Evolutionary conservation across 2,888 invertebrate genomes (phyloP).

Genomic region (Hypsopygia costalis): DNA sequence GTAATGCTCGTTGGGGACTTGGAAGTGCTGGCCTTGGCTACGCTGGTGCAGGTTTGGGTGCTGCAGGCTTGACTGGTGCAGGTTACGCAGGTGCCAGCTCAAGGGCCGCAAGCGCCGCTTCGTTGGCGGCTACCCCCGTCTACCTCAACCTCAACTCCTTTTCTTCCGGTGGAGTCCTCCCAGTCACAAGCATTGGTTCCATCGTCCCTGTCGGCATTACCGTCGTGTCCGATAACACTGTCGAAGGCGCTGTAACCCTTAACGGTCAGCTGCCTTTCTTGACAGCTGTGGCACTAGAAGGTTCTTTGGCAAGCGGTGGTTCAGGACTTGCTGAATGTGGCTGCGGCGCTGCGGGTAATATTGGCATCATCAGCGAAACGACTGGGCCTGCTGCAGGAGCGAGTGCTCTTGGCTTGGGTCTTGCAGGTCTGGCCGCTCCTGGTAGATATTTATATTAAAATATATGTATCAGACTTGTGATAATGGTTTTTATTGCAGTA

Average conservation of each 20-base stretch:
- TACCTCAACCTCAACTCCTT: slow-evolving; percentile 11
- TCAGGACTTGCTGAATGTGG: slow-evolving; percentile 31
- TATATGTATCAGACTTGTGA: no score
- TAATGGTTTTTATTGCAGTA: no score
- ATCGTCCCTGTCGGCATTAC: slow-evolving; percentile 28
- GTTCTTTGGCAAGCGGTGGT: slow-evolving; percentile 31
- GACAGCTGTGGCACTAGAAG: slow-evolving; percentile 37
- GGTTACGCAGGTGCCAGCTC: slow-evolving; percentile 13
- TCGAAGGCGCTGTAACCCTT: slow-evolving; percentile 29
- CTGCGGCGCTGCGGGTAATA: slow-evolving; percentile 28
- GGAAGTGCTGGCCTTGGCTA: slow-evolving; percentile 18
- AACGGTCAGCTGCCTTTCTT: slow-evolving; percentile 40
- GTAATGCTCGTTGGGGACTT: background rate
- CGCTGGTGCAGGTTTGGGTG: slow-evolving; percentile 23
- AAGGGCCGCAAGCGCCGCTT: background rate
- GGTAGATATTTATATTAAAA: slow-evolving; percentile 3
- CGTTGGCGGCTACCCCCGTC: slow-evolving; percentile 12
- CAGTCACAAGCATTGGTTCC: slow-evolving; percentile 25
- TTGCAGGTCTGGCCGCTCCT: slow-evolving; percentile 10
- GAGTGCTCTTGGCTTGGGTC: slow-evolving; percentile 9
- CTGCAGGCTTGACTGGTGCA: background rate
- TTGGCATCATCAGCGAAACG: slow-evolving; percentile 26
- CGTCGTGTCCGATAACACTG: slow-evolving; percentile 30
- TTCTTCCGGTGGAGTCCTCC: slow-evolving; percentile 15
- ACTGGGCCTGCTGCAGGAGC: slow-evolving; percentile 16